phyloP scores from a whole-genome alignment of 2,113 vertebrate species.

The Syrmaticus mikado region DNA sequence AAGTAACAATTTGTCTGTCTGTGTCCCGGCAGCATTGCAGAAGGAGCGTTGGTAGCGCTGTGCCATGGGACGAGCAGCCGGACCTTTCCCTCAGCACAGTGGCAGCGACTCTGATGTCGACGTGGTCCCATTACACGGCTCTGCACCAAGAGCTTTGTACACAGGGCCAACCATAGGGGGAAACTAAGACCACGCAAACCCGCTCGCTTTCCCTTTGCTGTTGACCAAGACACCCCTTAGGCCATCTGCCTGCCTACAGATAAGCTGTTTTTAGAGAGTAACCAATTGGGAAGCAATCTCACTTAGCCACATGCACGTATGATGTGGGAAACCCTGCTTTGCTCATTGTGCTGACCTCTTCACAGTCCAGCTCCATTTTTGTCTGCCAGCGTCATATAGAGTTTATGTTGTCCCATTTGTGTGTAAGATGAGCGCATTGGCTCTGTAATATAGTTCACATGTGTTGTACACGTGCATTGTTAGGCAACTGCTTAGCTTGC shows the following conservation, averaged over 20 bases:
- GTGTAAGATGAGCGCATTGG: background rate
- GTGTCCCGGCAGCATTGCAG: background rate
- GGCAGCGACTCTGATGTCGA: background rate
- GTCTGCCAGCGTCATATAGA: background rate
- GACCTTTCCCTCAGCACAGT: background rate
- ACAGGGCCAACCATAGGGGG: background rate
- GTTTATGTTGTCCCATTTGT: background rate
- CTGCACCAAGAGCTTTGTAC: background rate
- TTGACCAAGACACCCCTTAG: background rate
- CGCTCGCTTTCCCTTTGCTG: background rate
- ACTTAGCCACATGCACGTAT: background rate
- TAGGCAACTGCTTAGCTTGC: background rate
- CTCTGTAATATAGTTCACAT: background rate
- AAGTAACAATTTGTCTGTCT: constrained; percentile 33
- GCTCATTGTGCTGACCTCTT: background rate
- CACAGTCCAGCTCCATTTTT: background rate
- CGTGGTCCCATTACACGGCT: background rate
- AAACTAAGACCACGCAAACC: background rate
- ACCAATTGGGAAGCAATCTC: background rate
- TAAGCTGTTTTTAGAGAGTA: constrained; percentile 15
- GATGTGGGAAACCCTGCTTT: background rate
- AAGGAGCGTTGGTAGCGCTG: background rate
- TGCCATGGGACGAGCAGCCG: accelerated
- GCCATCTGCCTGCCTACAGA: background rate
- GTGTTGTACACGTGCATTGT: accelerated